Conservation (phyloP, 2,888 invertebrate species). For the Orchesella flavescens region DNA sequence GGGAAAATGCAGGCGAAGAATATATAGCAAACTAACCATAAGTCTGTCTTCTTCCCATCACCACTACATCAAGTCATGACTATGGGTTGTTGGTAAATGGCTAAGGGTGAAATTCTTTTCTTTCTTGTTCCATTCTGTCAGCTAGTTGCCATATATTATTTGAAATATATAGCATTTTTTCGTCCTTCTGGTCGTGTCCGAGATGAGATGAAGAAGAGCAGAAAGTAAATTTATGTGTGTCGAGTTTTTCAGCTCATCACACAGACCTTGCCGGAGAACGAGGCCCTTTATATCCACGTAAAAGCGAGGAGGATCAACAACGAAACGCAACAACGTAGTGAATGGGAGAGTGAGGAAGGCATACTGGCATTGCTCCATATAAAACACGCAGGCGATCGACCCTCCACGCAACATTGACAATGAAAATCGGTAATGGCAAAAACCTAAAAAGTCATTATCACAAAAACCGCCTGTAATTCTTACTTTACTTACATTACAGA, state of each 20-base stretch:
- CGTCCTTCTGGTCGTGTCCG: constrained; percentile 57
- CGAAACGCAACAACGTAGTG: no score
- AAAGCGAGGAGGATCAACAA: neutral
- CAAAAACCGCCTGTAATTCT: constrained; percentile 61
- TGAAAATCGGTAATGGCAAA: constrained; percentile 61
- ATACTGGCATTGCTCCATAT: neutral
- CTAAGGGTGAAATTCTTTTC: constrained; percentile 52
- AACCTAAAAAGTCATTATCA: constrained; percentile 60
- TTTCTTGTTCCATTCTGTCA: constrained; percentile 54
- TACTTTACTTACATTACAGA: constrained; percentile 56
- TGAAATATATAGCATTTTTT: constrained; percentile 59
- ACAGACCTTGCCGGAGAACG: constrained; percentile 19
- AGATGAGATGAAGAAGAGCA: constrained; percentile 52
- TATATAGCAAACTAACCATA: constrained; percentile 4
- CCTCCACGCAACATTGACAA: constrained; percentile 60
- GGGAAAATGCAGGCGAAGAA: neutral
- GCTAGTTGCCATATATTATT: constrained; percentile 60
- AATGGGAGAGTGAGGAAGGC: neutral
- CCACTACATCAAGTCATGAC: constrained; percentile 57
- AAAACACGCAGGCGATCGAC: constrained; percentile 27
- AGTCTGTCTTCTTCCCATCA: constrained; percentile 60
- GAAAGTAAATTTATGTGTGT: constrained; percentile 56
- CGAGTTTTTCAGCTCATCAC: constrained; percentile 60
- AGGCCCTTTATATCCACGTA: neutral
- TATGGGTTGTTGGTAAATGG: constrained; percentile 34